Evolutionary conservation across 2,888 invertebrate species (phyloP).

Genomic region (Agrilus biguttatus): DNA sequence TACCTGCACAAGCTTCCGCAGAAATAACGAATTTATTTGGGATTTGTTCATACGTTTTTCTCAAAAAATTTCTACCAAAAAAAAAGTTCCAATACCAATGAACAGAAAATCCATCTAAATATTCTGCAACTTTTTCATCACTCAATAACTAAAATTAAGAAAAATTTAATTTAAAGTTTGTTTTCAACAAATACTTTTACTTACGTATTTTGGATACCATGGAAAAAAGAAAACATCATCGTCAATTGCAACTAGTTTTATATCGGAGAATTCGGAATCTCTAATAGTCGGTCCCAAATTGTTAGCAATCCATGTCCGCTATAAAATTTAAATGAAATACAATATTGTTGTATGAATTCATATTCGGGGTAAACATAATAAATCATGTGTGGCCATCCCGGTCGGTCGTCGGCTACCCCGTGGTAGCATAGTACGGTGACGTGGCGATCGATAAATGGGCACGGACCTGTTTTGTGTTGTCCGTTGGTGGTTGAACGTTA

Average conservation of each 20-base stretch:
- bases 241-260: slow-evolving; percentile 61
- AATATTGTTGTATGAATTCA: too few relatives aligned
- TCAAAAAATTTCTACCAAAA: slow-evolving; percentile 40
- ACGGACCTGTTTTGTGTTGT: too few relatives aligned
- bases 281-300: slow-evolving; percentile 63
- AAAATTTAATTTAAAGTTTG: neutral
- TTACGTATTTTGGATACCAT: slow-evolving; percentile 47
- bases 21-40: slow-evolving; percentile 44
- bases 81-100: slow-evolving; percentile 71
- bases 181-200: slow-evolving; percentile 11
- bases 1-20: slow-evolving; percentile 69
- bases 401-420: too few relatives aligned
- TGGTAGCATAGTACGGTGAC: too few relatives aligned
- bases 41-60: slow-evolving; percentile 29
- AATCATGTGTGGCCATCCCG: too few relatives aligned
- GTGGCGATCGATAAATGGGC: too few relatives aligned
- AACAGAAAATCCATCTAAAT: slow-evolving; percentile 60
- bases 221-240: slow-evolving; percentile 56
- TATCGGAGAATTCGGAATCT: slow-evolving; percentile 37
- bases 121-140: slow-evolving; percentile 35
- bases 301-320: slow-evolving; percentile 53
- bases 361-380: too few relatives aligned
- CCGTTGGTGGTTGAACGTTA: too few relatives aligned
- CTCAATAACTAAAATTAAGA: slow-evolving; percentile 19
- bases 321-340: slow-evolving; percentile 12